Percentiles rank a stretch among this genome's conserved stretches.
Conservation (phyloP, 2,888 invertebrate genomes). For the Teleiodes luculella region DNA sequence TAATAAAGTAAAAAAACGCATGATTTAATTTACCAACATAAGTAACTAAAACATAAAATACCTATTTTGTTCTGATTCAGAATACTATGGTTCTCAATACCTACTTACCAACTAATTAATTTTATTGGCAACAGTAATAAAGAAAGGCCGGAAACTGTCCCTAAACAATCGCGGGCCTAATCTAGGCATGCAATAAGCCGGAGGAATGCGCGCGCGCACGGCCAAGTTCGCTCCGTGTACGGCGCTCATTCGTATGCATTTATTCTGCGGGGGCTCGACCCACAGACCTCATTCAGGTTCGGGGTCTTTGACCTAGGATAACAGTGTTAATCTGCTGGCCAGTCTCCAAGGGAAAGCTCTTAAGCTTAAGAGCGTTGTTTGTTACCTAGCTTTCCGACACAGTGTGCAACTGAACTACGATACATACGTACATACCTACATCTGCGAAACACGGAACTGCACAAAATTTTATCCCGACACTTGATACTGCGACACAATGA, state of each 20-base stretch:
- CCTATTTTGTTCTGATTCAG: no score
- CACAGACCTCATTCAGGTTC: background rate
- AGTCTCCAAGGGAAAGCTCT: background rate
- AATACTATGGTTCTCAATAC: background rate
- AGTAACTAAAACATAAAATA: no score
- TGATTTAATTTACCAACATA: no score
- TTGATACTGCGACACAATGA: no score
- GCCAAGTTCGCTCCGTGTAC: background rate
- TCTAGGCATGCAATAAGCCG: background rate
- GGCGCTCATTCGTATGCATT: background rate
- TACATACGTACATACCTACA: no score
- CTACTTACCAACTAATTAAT: background rate
- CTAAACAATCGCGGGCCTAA: background rate
- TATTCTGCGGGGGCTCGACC: background rate
- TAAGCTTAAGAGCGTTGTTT: background rate
- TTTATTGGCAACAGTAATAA: background rate
- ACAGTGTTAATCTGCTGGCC: background rate
- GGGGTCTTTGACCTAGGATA: background rate
- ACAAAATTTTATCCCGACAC: no score
- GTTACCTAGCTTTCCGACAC: no score
- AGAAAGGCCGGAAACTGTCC: constrained; percentile 1
- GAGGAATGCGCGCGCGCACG: background rate
- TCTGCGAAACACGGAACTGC: no score
- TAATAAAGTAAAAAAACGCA: no score
- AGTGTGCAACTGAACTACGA: no score